Percentiles rank a stretch among this genome's conserved stretches.
Conservation (phyloP, 2,113 vertebrate genomes). For the Crypturellus undulatus region DNA sequence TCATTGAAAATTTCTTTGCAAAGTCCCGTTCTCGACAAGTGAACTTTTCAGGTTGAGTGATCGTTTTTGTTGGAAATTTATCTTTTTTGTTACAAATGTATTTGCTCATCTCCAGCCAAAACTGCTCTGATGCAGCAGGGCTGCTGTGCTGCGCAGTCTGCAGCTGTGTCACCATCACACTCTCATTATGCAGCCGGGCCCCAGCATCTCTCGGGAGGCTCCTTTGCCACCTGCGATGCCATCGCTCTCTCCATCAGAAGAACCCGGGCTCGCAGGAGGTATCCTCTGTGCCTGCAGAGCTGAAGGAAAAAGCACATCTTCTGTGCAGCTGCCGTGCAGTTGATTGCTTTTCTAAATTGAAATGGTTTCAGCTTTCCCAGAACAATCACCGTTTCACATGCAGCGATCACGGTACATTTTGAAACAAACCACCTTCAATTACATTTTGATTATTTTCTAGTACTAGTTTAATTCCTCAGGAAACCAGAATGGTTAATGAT, state of each 20-base stretch:
- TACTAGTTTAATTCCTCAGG: background rate
- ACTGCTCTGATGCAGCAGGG: background rate
- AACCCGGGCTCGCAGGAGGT: background rate
- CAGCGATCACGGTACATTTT: background rate
- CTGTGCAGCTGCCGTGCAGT: background rate
- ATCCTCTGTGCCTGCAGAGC: background rate
- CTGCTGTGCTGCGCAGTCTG: background rate
- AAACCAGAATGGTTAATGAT: background rate
- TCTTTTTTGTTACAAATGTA: background rate
- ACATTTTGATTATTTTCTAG: background rate
- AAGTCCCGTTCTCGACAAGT: background rate
- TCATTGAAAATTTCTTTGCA: background rate
- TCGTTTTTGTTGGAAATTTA: background rate
- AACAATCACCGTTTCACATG: background rate
- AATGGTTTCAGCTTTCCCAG: background rate
- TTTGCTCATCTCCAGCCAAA: background rate
- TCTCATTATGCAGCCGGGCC: background rate
- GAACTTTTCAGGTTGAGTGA: background rate
- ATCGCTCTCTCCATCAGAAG: background rate
- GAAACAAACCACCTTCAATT: background rate
- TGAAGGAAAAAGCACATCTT: background rate
- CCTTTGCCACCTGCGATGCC: rapidly evolving
- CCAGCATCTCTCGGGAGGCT: background rate
- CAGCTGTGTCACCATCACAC: background rate
- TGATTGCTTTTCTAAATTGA: background rate